Base-by-base conservation (phyloP, 92 coral and sea anemone genomes). In the Paragorgia papillata region DNA sequence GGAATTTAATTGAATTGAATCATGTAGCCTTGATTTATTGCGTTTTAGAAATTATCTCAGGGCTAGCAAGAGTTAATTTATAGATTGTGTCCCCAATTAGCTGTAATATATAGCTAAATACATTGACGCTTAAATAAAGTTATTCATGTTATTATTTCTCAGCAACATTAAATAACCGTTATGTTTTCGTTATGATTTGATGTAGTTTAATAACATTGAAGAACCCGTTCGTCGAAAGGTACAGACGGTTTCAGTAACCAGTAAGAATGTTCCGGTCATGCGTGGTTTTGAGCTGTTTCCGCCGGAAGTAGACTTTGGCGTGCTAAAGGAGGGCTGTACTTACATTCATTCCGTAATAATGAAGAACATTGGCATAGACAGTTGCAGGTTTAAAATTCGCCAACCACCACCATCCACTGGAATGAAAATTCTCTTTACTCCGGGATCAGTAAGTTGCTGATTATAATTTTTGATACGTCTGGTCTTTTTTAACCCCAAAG, bases 331-430 rank as follows among this genome's bases (percentile, higher is more conserved):
- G 70, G 98, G 98, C 15, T 88, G 97, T 25, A 90, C 97, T 4
- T 94, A 94, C 80, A 76, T 86, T 4, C 79, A 78, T 74, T 82
- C 83, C 17, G 98, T 88, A 26, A 69, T 80, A 10, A 83, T 94
- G 31, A 94, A 91, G 84, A 94, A 94, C 65, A 84, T 89, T 19
- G 98, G 98, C 1, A 88, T 94, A 24, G 98, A 94, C 55, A 94
- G 97, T 85, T 91, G 97, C 33, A 85, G 98, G 37, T 94, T 78
- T 57, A 94, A 91, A 58, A 66, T 94, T 74, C 89, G 88, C 31
- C 98, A 94, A 51, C 98, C 98, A 3, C 98, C 98, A 1, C 97
- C 93, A 20, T 90, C 97, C 3, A 94, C 98, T 21, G 98, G 98
- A 24, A 66, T 94, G 60, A 84, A 90, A 28, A 86, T 94, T 55